Evolutionary conservation across 2,888 invertebrate genomes (phyloP), one percentile per base, ranked within the genome.

Genomic region (Lymantria dispar): DNA sequence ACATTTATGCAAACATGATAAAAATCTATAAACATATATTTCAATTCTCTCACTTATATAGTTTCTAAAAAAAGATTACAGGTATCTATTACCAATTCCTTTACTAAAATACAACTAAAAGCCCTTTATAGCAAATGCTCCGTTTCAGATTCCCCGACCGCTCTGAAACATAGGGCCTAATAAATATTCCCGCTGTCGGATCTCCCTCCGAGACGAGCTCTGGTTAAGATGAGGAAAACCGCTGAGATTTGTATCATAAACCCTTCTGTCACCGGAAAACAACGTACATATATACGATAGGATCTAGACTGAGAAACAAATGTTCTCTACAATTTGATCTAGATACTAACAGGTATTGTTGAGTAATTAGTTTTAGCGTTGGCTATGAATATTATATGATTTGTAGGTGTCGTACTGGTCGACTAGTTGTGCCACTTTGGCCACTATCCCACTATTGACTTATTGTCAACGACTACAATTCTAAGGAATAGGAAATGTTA

Each of bases 201-300:
- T 71, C 66, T 74, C 63, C 68, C 74, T 66, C 64, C 69, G 59
- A 66, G 57, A 63, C 52, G 65, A 67, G 68, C 56, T 63, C 57
- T 65, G 63, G 64, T 62, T 70, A 72, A 71, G 73, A 76, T 71
- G 72, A 70, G 70, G 72, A 74, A 78, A 79, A 76, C 72, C 74
- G 58, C 73, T 56, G 71, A 81, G 83, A 81, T 83, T 82, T 76
- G 74, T 75, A 72, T 72, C 70, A 70, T 76, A 82, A 78, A 80
- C 72, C 80, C 78, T 66, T 66, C 73, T 80, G 83, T 83, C 76
- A 72, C 70, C 72, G 66, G 68, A 68, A 68, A 64, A 75, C 68
- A 68, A 72, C 64, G 66, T 65, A 69, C 66, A n/a, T 40, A 38
- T 11, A 38, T 38, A 63, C 59, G 75, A 72, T 74, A 72, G 59